Conservation (phyloP, 2,797 vertebrate genomes). For the Tapirus indicus region DNA sequence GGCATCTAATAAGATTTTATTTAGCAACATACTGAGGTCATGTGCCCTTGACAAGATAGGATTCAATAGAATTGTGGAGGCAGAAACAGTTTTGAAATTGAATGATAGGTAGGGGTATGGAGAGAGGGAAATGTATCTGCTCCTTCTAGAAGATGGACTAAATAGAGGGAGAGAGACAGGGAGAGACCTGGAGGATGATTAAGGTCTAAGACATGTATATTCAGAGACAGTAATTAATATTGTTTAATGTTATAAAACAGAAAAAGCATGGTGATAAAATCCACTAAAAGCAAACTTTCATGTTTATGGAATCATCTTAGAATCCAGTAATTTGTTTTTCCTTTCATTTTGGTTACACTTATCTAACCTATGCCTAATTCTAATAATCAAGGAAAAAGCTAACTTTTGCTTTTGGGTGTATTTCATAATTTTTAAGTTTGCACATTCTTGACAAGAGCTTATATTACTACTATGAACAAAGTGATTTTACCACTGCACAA, state of each 20-base stretch:
- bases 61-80: neutral
- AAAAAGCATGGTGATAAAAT: neutral
- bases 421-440: conserved; percentile 2
- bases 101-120: neutral
- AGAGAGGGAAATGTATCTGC: neutral
- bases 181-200: neutral
- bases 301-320: neutral
- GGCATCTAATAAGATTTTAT: neutral
- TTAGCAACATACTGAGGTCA: neutral
- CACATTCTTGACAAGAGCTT: neutral
- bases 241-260: neutral
- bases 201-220: neutral
- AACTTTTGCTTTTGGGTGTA: neutral
- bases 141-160: neutral
- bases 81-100: neutral
- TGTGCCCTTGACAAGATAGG: neutral
- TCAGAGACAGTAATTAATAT: neutral
- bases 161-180: neutral
- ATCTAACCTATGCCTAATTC: neutral
- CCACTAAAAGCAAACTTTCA: neutral
- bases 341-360: neutral
- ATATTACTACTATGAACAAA: neutral
- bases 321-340: neutral
- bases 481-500: neutral
- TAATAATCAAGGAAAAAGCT: neutral